phyloP scores from a whole-genome alignment of 1,140 invertebrate genomes.

The Danaus melanippus region DNA sequence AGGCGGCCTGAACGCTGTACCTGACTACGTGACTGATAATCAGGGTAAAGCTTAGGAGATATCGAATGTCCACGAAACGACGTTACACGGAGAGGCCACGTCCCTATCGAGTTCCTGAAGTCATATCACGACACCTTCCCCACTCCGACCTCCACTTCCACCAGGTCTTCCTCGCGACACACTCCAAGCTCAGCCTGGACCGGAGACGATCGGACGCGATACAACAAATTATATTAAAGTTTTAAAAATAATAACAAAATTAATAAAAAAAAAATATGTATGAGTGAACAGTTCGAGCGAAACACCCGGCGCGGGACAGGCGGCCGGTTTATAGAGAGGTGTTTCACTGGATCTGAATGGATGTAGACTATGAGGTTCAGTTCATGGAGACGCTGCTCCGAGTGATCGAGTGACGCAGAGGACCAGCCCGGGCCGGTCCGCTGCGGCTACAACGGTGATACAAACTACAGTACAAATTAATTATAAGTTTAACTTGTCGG shows the following conservation, averaged over 20 bases:
- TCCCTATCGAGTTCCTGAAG: constrained; percentile 30
- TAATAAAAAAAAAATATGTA: constrained; percentile 54
- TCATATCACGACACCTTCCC: too few species aligned
- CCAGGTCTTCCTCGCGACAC: constrained; percentile 55
- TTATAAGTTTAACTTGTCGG: constrained; percentile 54
- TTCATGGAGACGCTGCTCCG: constrained; percentile 38
- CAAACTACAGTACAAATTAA: constrained; percentile 66
- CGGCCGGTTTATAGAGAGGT: constrained; percentile 26
- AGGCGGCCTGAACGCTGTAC: constrained; percentile 41
- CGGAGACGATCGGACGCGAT: constrained; percentile 43
- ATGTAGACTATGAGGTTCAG: constrained; percentile 65
- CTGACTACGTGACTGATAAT: constrained; percentile 39
- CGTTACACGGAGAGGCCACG: constrained; percentile 6
- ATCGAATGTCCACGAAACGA: constrained; percentile 7
- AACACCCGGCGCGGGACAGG: constrained; percentile 33
- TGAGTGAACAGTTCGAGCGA: constrained; percentile 37
- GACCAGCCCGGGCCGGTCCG: too few species aligned
- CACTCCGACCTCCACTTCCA: constrained; percentile 35
- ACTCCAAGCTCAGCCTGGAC: constrained; percentile 27
- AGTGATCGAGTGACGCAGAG: constrained; percentile 41
- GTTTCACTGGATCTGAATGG: constrained; percentile 31
- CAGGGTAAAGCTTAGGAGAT: constrained; percentile 43
- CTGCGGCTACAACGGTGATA: constrained; percentile 54
- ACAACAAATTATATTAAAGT: constrained; percentile 72
- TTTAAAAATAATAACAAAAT: constrained; percentile 68